Percentiles rank a stretch among this genome's conserved stretches.
phyloP scores from a whole-genome alignment of 2,797 vertebrate genomes.

The Falco novaeseelandiae region DNA sequence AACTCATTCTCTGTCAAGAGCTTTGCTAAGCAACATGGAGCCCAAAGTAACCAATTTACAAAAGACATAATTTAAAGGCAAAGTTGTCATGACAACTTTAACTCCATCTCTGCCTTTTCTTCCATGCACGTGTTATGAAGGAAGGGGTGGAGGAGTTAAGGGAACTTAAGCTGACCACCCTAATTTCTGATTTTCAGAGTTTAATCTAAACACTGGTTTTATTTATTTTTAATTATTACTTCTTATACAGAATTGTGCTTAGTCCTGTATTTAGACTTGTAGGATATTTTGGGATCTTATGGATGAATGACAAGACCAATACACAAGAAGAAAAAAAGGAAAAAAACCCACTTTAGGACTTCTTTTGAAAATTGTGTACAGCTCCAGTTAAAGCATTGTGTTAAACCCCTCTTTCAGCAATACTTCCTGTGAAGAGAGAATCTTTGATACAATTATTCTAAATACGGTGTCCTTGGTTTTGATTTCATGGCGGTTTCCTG shows the following conservation, averaged over 20 bases:
- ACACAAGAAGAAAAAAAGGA: neutral
- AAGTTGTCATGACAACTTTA: constrained; percentile 62
- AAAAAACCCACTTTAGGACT: neutral
- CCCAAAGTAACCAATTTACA: constrained; percentile 10
- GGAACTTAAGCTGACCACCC: neutral
- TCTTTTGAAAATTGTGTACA: neutral
- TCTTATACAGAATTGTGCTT: neutral
- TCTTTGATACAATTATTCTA: neutral
- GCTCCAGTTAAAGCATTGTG: neutral
- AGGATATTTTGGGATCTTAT: neutral
- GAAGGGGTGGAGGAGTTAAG: neutral
- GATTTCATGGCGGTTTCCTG: neutral
- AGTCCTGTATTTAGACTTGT: neutral
- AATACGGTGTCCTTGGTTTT: neutral
- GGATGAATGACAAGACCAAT: neutral
- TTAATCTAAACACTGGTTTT: neutral
- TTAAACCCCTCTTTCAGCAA: neutral
- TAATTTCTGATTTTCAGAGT: neutral
- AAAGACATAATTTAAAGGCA: constrained; percentile 10
- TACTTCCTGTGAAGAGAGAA: neutral
- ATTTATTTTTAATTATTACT: neutral
- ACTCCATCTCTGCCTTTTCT: neutral
- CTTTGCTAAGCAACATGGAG: neutral
- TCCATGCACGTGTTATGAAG: neutral
- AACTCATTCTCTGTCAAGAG: neutral